Percentiles rank a stretch among this genome's conserved stretches.
Conservation (phyloP, 2,113 vertebrate species). For the Lasiurus cinereus region DNA sequence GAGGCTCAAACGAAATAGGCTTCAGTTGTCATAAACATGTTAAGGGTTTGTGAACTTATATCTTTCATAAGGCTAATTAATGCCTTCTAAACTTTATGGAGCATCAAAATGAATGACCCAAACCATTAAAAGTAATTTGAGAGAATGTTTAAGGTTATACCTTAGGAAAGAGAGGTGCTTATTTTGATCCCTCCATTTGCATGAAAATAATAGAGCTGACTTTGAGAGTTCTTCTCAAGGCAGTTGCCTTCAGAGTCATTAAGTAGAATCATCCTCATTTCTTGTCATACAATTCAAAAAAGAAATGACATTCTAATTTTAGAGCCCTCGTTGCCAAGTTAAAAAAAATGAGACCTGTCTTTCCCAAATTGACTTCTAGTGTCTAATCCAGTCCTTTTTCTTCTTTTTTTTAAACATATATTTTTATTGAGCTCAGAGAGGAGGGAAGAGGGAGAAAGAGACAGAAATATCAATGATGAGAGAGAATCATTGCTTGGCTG, state of each 20-base stretch:
- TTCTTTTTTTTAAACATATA: too few species aligned
- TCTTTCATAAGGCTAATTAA: neutral
- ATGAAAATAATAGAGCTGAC: neutral
- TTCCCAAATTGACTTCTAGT: neutral
- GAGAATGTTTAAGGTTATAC: neutral
- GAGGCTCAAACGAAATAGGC: neutral
- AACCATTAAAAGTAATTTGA: neutral
- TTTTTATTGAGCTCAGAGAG: too few species aligned
- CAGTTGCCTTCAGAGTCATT: neutral
- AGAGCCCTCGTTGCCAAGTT: neutral
- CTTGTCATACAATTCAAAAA: slow-evolving; percentile 7
- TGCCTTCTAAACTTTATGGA: neutral
- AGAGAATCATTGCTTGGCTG: too few species aligned
- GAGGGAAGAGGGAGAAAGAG: too few species aligned
- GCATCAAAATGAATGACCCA: neutral
- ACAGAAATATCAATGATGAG: too few species aligned
- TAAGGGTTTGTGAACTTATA: neutral
- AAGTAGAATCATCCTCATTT: neutral
- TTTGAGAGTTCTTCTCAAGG: neutral
- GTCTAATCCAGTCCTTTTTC: neutral
- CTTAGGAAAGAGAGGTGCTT: neutral
- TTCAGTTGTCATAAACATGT: neutral
- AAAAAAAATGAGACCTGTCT: slow-evolving; percentile 38
- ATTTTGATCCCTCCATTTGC: neutral
- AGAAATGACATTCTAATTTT: slow-evolving; percentile 21